Conservation (phyloP, 2,113 vertebrate genomes). For the Tychaedon coryphoeus region DNA sequence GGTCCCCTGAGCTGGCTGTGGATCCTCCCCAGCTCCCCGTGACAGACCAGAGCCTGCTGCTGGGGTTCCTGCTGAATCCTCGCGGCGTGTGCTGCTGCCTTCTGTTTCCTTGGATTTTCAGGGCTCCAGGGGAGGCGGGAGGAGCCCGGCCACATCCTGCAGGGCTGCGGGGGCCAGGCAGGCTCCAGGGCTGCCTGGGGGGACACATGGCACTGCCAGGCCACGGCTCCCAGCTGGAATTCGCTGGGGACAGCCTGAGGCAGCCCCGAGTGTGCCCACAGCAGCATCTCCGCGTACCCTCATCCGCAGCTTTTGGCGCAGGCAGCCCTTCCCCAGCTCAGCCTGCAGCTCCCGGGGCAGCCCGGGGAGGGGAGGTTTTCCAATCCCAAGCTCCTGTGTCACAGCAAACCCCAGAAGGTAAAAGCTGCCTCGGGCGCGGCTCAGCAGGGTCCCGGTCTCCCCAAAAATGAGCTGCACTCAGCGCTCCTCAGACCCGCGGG, state of each 20-base stretch:
- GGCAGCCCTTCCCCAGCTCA: not conserved
- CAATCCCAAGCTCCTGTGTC: accelerated
- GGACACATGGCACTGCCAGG: not conserved
- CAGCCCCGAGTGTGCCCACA: accelerated
- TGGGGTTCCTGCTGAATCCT: not conserved
- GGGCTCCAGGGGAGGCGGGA: not conserved
- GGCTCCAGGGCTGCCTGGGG: accelerated
- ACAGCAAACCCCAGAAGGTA: accelerated
- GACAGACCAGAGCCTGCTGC: accelerated
- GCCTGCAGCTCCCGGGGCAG: not conserved
- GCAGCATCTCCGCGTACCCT: accelerated
- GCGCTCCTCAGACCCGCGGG: not conserved
- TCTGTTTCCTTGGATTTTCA: accelerated
- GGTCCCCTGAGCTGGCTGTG: not conserved
- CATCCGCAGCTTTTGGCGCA: accelerated
- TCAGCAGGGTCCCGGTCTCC: accelerated
- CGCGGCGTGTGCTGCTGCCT: accelerated
- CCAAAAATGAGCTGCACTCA: accelerated
- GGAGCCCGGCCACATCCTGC: not conserved
- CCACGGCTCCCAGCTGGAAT: not conserved
- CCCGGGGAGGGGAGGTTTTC: not conserved
- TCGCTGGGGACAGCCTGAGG: not conserved
- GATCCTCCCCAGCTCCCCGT: not conserved
- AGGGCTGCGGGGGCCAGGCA: not conserved
- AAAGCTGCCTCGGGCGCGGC: accelerated